phyloP scores from a whole-genome alignment of 2,797 vertebrate species.

The Zalophus californianus region DNA sequence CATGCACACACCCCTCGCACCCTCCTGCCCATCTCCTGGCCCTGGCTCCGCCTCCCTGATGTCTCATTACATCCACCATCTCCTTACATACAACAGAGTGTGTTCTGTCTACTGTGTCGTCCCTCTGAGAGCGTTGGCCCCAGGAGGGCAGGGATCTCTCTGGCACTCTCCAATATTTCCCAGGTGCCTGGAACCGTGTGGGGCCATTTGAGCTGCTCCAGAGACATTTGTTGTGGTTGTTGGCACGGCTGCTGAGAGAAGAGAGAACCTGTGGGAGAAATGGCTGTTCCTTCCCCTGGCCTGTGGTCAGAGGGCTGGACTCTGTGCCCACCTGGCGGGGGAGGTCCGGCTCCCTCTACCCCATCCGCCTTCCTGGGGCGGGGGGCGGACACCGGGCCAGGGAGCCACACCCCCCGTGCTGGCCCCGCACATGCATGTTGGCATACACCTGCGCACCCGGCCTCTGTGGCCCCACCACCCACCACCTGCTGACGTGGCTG shows the following conservation, averaged over 20 bases:
- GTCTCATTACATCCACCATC: background rate
- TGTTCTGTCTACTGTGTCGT: background rate
- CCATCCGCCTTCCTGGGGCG: background rate
- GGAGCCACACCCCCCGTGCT: too few species aligned
- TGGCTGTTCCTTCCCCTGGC: background rate
- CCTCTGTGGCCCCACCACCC: background rate
- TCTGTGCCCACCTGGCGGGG: background rate
- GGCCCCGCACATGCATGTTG: background rate
- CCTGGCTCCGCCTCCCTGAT: background rate
- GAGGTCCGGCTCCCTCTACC: background rate
- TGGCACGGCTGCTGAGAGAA: background rate
- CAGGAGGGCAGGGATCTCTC: fast-evolving
- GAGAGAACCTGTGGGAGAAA: background rate
- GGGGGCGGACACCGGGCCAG: background rate
- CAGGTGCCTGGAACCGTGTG: background rate
- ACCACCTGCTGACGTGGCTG: conserved; percentile 54
- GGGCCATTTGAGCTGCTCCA: background rate
- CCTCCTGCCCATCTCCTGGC: background rate
- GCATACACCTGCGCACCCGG: background rate
- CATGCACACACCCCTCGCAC: fast-evolving
- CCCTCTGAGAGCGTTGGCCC: background rate
- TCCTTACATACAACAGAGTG: background rate
- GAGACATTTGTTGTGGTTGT: background rate
- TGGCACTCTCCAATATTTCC: background rate
- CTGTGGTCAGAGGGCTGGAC: background rate